Evolutionary conservation across 2,797 vertebrate species (phyloP), one percentile per base, ranked within the genome.

Genomic region (Pangasius sanitwongsei): DNA sequence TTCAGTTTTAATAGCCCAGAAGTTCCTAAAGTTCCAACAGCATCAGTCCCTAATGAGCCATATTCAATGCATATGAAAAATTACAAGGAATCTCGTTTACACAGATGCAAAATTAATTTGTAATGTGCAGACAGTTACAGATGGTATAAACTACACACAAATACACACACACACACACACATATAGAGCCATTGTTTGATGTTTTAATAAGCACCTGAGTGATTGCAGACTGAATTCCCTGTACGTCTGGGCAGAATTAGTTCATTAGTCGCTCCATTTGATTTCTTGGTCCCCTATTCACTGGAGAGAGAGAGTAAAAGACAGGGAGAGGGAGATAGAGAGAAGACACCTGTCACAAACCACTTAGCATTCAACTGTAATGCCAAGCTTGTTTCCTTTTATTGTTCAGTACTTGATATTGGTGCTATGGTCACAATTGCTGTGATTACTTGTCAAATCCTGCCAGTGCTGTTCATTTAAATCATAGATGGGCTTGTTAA

Each of bases 251-350:
- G 86, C 70, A 84, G 77, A 89, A 90, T 90, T 86, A 89, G 89
- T 88, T 90, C 87, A 90, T 91, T 90, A 91, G 90, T 83, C 84
- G 70, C 89, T 89, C 82, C 88, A 87, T 91, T 89, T 86, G 77
- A 87, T 89, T 90, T 86, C 87, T 59, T 72, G 74, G 87, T 65
- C 75, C 83, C 53, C 75, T 86, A 78, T 87, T 87, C 61, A 83
- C 53, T 83, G 18, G 15, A 89, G 86, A 85, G 53, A 57, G 74
- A 57, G 48, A 57, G 6, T 63, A 41, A 83, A 65, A 83, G 59
- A 75, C 28, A 59, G 28, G 57, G 44, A 88, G 59, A 85, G 69
- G 48, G 50, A 80, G 74, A 75, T 59, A 88, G 70, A 69, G 83
- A 82, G 75, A 87, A 85, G 83, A 91, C 72, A 88, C 61, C 82